Base-by-base conservation (phyloP, 1,140 invertebrate species). In the Drosophila bocqueti region DNA sequence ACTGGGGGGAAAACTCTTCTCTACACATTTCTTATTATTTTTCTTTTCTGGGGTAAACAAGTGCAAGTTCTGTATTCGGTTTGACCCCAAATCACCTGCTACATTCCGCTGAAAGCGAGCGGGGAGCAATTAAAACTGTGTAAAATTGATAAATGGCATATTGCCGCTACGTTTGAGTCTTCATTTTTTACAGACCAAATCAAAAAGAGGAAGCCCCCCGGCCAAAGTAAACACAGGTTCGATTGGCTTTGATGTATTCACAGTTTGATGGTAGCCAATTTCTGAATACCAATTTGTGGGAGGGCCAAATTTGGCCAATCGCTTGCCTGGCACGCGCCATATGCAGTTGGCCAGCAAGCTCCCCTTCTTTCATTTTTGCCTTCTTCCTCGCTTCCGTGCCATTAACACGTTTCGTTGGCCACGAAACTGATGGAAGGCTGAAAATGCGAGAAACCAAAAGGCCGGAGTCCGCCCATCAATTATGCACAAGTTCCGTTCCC, bases 21-120 rank as follows among this genome's bases (percentile, higher is more conserved):
- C n/a, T 15, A 9, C 15, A 16, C 24, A 13, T 31, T 38, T 24
- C 18, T 15, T 31, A 18, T 15, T 26, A 15, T 11, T 24, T 54
- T 38, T 11, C 34, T 10, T n/a, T 38, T 38, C 52, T 34, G 77
- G 79, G 43, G 43, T 73, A 82, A 72, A 81, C 79, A 82, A 11
- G 62, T 36, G 13, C n/a, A 63, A 59, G 66, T 38, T 74, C 61
- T 69, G 31, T 69, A 29, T 42, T 72, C 36, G 11, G 13, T 26
- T 36, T 89, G 84, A 81, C 85, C 85, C 62, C 55, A 89, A 81
- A 89, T 81, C 81, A 89, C 85, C 85, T 89, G 85, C 74, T 45
- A 66, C 71, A 80, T 59, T 62, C 60, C 71, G 31, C 34, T 11
- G 46, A 29, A 15, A 60, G 24, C 47, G 2, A 21, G 3, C 18